A percentile compares a stretch with the other conserved stretches of the same genome.
Conservation (phyloP, 2,797 vertebrate species). For the Pygocentrus nattereri region DNA sequence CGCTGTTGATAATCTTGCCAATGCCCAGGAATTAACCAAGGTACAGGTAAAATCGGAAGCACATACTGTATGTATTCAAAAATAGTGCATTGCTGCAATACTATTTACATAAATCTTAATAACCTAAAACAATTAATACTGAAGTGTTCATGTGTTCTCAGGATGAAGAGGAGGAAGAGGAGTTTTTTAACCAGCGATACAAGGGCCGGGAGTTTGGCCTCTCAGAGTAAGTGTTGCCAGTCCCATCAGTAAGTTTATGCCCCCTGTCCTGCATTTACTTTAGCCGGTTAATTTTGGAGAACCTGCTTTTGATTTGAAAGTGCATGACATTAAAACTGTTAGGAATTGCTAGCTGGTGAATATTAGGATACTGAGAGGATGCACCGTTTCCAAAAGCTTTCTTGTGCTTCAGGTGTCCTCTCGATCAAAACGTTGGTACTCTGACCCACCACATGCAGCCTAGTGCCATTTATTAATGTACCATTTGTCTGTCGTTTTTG, state of each 20-base stretch:
- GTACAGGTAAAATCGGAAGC: constrained; percentile 66
- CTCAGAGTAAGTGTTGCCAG: constrained; percentile 91
- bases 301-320: not conserved
- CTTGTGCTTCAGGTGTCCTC: constrained; percentile 40
- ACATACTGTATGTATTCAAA: not conserved
- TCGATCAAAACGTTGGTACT: constrained; percentile 37
- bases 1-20: constrained; percentile 97
- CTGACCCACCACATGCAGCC: constrained; percentile 45
- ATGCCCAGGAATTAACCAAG: constrained; percentile 97
- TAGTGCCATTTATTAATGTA: constrained; percentile 69
- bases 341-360: not conserved
- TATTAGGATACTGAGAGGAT: not conserved
- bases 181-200: constrained; percentile 96
- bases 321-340: not conserved
- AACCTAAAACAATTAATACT: constrained; percentile 4
- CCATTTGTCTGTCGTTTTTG: constrained; percentile 79
- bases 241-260: constrained; percentile 30
- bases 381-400: constrained; percentile 19
- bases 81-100: not conserved
- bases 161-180: constrained; percentile 98
- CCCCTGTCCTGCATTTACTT: not conserved
- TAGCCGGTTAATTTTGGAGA: not conserved
- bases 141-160: constrained; percentile 59
- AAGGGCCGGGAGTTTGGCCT: constrained; percentile 90
- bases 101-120: not conserved